Base-by-base conservation (phyloP, 2,888 invertebrate species). In the Cerastis leucographa region DNA sequence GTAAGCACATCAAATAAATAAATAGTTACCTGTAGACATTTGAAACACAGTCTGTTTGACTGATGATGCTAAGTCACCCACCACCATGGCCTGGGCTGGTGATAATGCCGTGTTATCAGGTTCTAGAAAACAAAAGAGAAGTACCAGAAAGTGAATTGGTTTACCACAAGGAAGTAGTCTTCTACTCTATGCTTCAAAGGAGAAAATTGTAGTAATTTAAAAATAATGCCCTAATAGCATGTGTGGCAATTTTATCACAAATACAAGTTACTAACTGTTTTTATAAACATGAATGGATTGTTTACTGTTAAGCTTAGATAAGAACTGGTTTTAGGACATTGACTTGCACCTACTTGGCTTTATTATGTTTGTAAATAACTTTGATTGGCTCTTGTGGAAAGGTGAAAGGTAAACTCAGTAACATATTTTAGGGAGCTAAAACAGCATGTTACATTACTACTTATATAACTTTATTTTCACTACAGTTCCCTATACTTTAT, bases 21-120 rank as follows among this genome's bases (percentile, higher is more conserved):
- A 35, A 65, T 64, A 54, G 56, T 88, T 92, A 95, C 99, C 99
- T 78, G 98, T 97, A 1, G 99, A 98, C 88, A 99, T 97, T 91
- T 98, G 97, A 84, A 98, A 98, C 0, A 99, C 97, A 42, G 98
- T 98, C 90, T 99, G 98, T 91, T 98, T 98, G 56, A 98, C 97
- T 92, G 98, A 98, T 65, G 97, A 96, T 92, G 99, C 97, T 22
- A 98, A 97, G 84, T 98, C 98, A 88, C 97, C 97, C 64, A 99
- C 96, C 56, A 98, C 97, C 88, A 97, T 97, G 12, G 97, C 94
- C 94, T 99, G 99, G 19, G 97, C 97, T 42, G 97, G 97, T 44
- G 98, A 97, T 59, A 99, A 91, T 71, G 97, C 97, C 87, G 97
- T 97, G 81, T 98, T 97, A 42, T 97, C 94, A 51, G 98, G 97